These are phyloP conservation scores for Sipunculus nudus DNA, from an alignment of 2,888 invertebrate genomes.

Conservation along the genomic window DNA sequence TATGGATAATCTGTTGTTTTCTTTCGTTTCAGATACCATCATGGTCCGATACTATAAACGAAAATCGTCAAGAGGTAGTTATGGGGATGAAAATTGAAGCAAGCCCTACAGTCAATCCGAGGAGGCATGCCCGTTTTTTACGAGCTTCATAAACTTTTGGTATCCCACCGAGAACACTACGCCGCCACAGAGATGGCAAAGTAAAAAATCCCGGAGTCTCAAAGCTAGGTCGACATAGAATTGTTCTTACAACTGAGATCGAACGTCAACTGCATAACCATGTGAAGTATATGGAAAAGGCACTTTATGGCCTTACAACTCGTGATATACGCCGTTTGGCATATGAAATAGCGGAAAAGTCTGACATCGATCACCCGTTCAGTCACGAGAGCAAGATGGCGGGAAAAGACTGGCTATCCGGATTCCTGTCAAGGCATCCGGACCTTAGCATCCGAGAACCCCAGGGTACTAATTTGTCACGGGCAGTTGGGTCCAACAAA, in stretches of 20 bases:
- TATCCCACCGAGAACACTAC: conserved; percentile 11
- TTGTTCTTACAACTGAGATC: conserved; percentile 1
- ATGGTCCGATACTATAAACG: too few relatives aligned
- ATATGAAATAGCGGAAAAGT: conserved; percentile 31
- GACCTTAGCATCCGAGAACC: conserved; percentile 27
- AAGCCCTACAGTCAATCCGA: too few relatives aligned
- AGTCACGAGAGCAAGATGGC: conserved; percentile 28
- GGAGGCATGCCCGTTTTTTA: too few relatives aligned
- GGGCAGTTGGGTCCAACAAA: conserved; percentile 35
- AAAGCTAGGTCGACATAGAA: not conserved
- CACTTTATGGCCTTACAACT: conserved; percentile 23
- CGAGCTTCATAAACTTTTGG: too few relatives aligned
- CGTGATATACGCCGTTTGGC: conserved; percentile 27
- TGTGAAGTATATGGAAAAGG: conserved; percentile 20
- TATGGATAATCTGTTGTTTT: too few relatives aligned
- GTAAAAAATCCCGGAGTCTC: conserved; percentile 12
- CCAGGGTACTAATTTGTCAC: conserved; percentile 26
- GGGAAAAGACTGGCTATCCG: conserved; percentile 34
- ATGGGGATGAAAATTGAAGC: too few relatives aligned
- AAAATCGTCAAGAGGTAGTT: too few relatives aligned
- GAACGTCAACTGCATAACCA: conserved; percentile 11
- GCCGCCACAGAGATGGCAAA: conserved; percentile 16
- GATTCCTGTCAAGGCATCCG: conserved; percentile 29
- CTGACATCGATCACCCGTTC: conserved; percentile 27
- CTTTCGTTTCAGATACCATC: too few relatives aligned